A percentile compares a stretch with the other conserved stretches of the same genome.
Conservation (phyloP, 1,140 invertebrate species). For the Trialeurodes vaporariorum region DNA sequence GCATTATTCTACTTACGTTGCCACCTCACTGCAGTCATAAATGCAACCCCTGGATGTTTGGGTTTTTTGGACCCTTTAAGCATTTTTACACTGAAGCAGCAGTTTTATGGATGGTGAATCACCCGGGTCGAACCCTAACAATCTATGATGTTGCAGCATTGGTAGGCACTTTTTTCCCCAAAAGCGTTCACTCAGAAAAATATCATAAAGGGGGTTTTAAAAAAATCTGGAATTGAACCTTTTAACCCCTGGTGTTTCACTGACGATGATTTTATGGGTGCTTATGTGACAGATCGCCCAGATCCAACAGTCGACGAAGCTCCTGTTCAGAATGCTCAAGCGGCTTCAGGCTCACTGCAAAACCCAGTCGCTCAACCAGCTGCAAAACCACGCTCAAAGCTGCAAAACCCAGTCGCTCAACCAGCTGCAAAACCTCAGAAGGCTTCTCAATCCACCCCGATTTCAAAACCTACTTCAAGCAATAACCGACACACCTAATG, state of each 20-base stretch:
- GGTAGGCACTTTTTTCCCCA: slow-evolving; percentile 15
- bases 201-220: slow-evolving; percentile 17
- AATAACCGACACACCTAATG: too few relatives aligned
- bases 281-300: slow-evolving; percentile 13
- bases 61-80: slow-evolving; percentile 35
- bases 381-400: background rate
- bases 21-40: slow-evolving; percentile 29
- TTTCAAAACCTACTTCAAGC: too few relatives aligned
- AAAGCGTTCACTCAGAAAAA: slow-evolving; percentile 11
- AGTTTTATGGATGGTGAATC: slow-evolving; percentile 35
- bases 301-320: background rate
- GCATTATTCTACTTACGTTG: slow-evolving; percentile 24
- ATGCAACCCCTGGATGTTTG: slow-evolving; percentile 32
- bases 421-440: too few relatives aligned
- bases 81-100: slow-evolving; percentile 28
- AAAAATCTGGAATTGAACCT: slow-evolving; percentile 15
- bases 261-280: slow-evolving; percentile 31
- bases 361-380: background rate
- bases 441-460: too few relatives aligned
- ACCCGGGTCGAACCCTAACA: slow-evolving; percentile 37
- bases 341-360: background rate
- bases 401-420: background rate
- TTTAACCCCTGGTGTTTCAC: slow-evolving; percentile 26
- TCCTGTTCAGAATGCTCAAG: background rate
- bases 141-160: slow-evolving; percentile 12